Conservation (phyloP, 2,888 invertebrate species). For the Parnassius smintheus region DNA sequence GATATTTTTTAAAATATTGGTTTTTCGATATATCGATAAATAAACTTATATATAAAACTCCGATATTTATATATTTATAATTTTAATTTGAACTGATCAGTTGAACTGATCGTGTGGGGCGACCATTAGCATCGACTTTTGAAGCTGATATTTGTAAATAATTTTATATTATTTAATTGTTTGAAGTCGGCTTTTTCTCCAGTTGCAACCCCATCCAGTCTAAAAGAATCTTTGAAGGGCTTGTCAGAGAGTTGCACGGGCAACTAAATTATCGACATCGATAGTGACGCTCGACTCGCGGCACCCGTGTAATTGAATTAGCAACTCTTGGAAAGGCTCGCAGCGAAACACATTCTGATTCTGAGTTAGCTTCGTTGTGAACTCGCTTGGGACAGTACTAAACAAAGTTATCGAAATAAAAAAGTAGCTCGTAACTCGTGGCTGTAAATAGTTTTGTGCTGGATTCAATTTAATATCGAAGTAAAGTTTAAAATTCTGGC, state of each 20-base stretch:
- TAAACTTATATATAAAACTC: no score
- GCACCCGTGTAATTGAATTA: conserved; percentile 37
- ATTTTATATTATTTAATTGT: not conserved
- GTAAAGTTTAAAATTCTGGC: no score
- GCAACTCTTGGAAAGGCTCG: conserved; percentile 24
- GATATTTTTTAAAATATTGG: no score
- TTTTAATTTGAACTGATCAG: no score
- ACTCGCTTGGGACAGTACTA: not conserved
- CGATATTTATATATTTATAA: no score
- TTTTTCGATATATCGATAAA: no score
- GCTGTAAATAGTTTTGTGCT: not conserved
- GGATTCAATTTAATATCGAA: not conserved
- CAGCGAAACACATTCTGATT: conserved; percentile 6
- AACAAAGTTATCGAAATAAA: conserved; percentile 1
- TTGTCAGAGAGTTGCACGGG: conserved; percentile 2
- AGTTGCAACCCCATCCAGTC: not conserved
- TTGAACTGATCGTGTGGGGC: no score
- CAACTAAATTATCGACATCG: conserved; percentile 30
- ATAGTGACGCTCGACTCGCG: conserved; percentile 32
- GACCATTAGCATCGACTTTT: no score
- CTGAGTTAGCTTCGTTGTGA: not conserved
- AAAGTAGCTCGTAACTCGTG: not conserved
- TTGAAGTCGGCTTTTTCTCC: no score
- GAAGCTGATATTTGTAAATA: not conserved
- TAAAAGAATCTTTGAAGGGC: conserved; percentile 11